phyloP scores from a whole-genome alignment of 2,797 vertebrate species.

The Periparus ater region DNA sequence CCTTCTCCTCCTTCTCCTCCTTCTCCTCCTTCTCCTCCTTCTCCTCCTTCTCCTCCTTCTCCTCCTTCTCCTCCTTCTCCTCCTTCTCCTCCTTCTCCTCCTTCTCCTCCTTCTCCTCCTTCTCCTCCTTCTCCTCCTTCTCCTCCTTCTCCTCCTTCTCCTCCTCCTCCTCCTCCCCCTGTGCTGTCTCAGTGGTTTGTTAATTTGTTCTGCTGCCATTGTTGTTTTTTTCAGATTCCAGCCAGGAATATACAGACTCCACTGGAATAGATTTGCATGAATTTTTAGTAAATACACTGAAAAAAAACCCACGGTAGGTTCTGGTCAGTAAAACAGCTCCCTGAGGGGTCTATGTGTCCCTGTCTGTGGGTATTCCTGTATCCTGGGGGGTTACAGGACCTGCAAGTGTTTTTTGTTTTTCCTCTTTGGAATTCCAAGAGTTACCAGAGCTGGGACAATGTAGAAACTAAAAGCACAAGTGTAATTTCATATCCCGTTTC shows the following conservation, averaged over 20 bases:
- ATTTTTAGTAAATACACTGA: conserved; percentile 99
- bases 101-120: no score
- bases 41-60: no score
- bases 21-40: no score
- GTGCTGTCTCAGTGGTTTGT: not conserved
- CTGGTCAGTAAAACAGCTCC: not conserved
- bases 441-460: not conserved
- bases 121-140: fast-evolving
- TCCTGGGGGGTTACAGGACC: not conserved
- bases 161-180: no score
- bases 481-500: not conserved
- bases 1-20: no score
- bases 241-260: conserved; percentile 99
- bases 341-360: not conserved
- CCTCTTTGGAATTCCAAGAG: not conserved
- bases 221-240: conserved; percentile 86
- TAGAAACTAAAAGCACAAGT: not conserved
- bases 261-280: conserved; percentile 99
- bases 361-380: not conserved
- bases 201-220: conserved; percentile 52
- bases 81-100: no score
- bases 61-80: no score
- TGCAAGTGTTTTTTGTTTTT: not conserved
- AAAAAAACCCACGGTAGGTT: conserved; percentile 97
- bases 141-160: no score